Evolutionary conservation across 2,888 invertebrate genomes (phyloP).

Genomic region (Teleogryllus oceanicus): DNA sequence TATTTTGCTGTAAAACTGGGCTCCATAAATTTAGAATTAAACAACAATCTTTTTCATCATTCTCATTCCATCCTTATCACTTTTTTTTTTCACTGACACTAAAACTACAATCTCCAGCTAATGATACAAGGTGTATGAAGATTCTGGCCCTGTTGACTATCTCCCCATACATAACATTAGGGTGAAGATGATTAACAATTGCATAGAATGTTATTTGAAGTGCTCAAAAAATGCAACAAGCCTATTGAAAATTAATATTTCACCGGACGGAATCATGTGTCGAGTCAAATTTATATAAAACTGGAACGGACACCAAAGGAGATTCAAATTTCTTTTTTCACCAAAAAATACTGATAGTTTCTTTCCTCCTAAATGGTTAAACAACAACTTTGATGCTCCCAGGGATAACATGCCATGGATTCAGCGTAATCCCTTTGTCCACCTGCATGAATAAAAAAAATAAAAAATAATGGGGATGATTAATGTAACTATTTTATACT

Average conservation of each 20-base stretch:
- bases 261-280: constrained; percentile 2
- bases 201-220: constrained; percentile 18
- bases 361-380: background rate
- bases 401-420: background rate
- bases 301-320: background rate
- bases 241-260: constrained; percentile 7
- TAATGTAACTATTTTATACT: background rate
- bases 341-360: background rate
- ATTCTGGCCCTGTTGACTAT: background rate
- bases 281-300: background rate
- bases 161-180: background rate
- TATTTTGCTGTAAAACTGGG: background rate
- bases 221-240: background rate
- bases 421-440: background rate
- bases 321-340: background rate
- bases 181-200: constrained; percentile 18
- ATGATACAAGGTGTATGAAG: background rate
- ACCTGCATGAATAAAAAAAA: background rate
- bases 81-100: background rate
- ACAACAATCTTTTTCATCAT: background rate
- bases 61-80: background rate
- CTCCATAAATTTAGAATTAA: background rate
- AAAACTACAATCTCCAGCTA: background rate
- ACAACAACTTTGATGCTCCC: background rate
- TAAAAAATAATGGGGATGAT: no score